Conservation (phyloP, 2,888 invertebrate species). For the Drosophila leonis region DNA sequence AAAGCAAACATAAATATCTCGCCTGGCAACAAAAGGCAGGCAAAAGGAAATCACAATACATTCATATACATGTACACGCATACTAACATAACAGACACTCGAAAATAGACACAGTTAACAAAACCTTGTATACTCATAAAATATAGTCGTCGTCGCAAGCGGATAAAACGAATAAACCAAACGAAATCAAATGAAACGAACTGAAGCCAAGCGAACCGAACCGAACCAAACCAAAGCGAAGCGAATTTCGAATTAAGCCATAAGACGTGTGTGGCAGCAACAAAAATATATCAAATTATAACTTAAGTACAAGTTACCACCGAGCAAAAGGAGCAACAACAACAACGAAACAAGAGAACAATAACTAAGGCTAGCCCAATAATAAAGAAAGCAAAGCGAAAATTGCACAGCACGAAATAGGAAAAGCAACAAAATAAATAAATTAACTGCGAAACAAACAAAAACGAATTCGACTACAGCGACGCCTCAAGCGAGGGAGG, state of each 20-base stretch:
- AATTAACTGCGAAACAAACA: constrained; percentile 49
- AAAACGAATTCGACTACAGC: constrained; percentile 50
- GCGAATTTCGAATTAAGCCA: constrained; percentile 65
- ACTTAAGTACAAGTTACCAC: constrained; percentile 70
- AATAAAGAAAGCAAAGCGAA: constrained; percentile 14
- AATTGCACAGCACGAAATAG: constrained; percentile 24
- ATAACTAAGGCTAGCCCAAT: constrained; percentile 26
- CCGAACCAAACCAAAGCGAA: constrained; percentile 32
- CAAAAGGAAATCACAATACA: constrained; percentile 40
- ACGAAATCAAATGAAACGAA: constrained; percentile 57
- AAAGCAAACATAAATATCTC: constrained; percentile 76
- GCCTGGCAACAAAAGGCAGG: constrained; percentile 62
- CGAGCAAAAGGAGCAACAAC: constrained; percentile 51
- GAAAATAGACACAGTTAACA: constrained; percentile 60
- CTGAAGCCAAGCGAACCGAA: constrained; percentile 38
- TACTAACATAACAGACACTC: constrained; percentile 17
- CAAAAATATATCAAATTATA: constrained; percentile 74
- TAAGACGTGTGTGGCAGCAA: constrained; percentile 57
- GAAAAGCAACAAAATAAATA: constrained; percentile 40
- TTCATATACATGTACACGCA: constrained; percentile 12
- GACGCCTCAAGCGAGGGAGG: constrained; percentile 30
- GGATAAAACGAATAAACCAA: constrained; percentile 49
- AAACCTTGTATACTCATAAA: constrained; percentile 59
- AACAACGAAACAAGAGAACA: constrained; percentile 39
- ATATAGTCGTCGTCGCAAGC: constrained; percentile 52